These are phyloP conservation scores for Drosophila anomalata DNA, from an alignment of 2,888 invertebrate species.

Conservation along the genomic window DNA sequence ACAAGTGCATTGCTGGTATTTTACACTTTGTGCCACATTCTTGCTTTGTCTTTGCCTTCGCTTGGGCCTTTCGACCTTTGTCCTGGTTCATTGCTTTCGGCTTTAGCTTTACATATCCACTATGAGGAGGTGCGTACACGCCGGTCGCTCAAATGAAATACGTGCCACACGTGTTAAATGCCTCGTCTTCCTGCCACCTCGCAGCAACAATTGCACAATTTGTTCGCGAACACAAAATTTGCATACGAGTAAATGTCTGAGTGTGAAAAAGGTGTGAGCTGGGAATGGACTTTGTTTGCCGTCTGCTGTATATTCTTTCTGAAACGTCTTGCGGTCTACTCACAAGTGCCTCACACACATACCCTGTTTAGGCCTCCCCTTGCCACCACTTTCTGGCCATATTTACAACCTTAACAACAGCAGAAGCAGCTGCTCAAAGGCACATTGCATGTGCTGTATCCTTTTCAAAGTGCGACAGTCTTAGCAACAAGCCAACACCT, in stretches of 20 bases:
- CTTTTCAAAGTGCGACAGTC: constrained; percentile 56
- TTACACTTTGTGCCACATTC: constrained; percentile 56
- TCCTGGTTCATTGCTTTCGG: constrained; percentile 48
- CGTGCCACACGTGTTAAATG: constrained; percentile 76
- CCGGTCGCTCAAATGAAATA: constrained; percentile 66
- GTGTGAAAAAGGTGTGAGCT: constrained; percentile 12
- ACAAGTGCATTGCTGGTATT: constrained; percentile 33
- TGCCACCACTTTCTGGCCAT: not conserved
- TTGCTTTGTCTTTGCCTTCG: constrained; percentile 41
- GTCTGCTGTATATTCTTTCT: constrained; percentile 57
- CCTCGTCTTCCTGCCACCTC: constrained; percentile 47
- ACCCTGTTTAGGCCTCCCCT: not conserved
- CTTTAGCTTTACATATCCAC: not conserved
- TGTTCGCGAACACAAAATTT: constrained; percentile 59
- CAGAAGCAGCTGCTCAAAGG: constrained; percentile 46
- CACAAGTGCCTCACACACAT: constrained; percentile 23
- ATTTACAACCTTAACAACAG: constrained; percentile 7
- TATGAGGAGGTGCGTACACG: constrained; percentile 11
- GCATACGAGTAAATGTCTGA: constrained; percentile 51
- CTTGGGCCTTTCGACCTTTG: constrained; percentile 16
- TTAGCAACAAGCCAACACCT: constrained; percentile 33
- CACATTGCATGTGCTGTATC: constrained; percentile 47
- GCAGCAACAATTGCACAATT: constrained; percentile 70
- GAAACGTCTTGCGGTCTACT: constrained; percentile 55
- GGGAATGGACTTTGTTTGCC: constrained; percentile 34